Conservation (phyloP, 2,113 vertebrate species). For the Dicaeum eximium region DNA sequence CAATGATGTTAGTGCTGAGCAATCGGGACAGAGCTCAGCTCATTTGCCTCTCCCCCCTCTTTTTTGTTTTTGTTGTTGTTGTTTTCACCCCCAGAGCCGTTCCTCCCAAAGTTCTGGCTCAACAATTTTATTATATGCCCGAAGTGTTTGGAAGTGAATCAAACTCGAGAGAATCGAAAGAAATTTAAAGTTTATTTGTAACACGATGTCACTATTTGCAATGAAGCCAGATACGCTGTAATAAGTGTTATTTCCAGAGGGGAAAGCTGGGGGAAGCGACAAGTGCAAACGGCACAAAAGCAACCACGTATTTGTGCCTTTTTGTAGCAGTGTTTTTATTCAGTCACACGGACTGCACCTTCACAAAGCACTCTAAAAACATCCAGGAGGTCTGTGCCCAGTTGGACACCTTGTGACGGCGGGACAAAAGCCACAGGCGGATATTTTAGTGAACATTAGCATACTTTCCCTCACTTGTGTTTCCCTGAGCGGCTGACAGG, state of each 20-base stretch:
- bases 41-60: fast-evolving
- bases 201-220: background rate
- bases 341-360: background rate
- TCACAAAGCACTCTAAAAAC: background rate
- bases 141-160: background rate
- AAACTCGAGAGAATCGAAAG: background rate
- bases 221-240: too few relatives aligned
- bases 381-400: fast-evolving
- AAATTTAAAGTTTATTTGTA: background rate
- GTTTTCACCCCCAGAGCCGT: fast-evolving
- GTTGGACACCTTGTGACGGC: background rate
- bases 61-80: background rate
- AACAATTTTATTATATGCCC: background rate
- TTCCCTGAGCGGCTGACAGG: fast-evolving
- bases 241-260: fast-evolving
- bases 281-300: background rate
- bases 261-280: too few relatives aligned
- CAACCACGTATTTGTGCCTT: fast-evolving
- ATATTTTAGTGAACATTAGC: fast-evolving
- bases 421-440: background rate
- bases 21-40: fast-evolving
- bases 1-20: too few relatives aligned
- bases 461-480: fast-evolving
- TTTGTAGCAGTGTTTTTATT: background rate
- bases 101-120: background rate